A percentile compares a stretch with the other conserved stretches of the same genome.
phyloP scores from a whole-genome alignment of 2,113 vertebrate genomes.

The Syngnathus floridae region DNA sequence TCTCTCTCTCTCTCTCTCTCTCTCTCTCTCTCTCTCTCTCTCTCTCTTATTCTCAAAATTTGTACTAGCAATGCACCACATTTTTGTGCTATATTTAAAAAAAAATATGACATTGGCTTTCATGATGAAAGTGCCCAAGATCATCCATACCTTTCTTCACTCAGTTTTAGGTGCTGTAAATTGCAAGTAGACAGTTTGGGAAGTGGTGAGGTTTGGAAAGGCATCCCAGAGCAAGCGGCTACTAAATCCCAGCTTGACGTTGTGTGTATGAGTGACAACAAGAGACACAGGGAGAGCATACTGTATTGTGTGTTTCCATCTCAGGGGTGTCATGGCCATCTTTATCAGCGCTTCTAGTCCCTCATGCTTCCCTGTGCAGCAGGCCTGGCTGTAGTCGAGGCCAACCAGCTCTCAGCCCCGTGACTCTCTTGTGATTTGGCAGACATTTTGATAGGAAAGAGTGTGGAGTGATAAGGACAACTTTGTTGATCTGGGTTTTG shows the following conservation, averaged over 20 bases:
- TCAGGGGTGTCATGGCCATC: slow-evolving; percentile 46
- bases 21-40: background rate
- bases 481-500: slow-evolving; percentile 30
- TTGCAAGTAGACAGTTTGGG: slow-evolving; percentile 35
- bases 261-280: slow-evolving; percentile 4
- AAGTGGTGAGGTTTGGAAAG: slow-evolving; percentile 29
- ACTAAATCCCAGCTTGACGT: slow-evolving; percentile 44
- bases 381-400: slow-evolving; percentile 35
- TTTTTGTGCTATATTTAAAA: background rate
- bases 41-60: background rate
- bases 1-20: background rate
- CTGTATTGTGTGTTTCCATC: slow-evolving; percentile 11
- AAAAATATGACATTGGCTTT: background rate
- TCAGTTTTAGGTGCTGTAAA: slow-evolving; percentile 30
- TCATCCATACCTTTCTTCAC: slow-evolving; percentile 21
- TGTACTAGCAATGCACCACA: background rate
- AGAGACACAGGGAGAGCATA: slow-evolving; percentile 4
- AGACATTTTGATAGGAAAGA: slow-evolving; percentile 66
- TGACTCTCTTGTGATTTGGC: slow-evolving; percentile 65
- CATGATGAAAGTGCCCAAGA: slow-evolving; percentile 1
- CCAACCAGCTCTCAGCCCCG: slow-evolving; percentile 46
- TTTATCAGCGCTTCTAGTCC: slow-evolving; percentile 55
- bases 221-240: slow-evolving; percentile 45
- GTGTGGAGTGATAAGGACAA: slow-evolving; percentile 50
- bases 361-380: slow-evolving; percentile 34